Base-by-base conservation (phyloP, 1,140 invertebrate species). In the Drosophila yakuba region DNA sequence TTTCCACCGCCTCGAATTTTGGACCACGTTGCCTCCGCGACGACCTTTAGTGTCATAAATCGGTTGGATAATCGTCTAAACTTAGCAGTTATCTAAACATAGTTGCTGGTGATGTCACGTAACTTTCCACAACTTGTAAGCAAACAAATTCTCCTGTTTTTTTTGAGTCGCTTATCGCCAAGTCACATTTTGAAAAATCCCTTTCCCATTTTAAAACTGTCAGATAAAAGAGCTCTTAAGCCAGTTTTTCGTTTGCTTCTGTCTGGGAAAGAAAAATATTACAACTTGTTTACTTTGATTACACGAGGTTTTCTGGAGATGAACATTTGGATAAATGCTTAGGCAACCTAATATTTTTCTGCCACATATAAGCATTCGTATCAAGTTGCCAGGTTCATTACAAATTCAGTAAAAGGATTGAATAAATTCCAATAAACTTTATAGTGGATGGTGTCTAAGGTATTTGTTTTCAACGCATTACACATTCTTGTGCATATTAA, bases 401-500 rank as follows among this genome's bases (percentile, higher is more conserved):
- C 32, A 28, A 32, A 47, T 47, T 41, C 36, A 25, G 28, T 12
- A 23, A 14, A 4, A 23, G 35, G 38, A 45, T 36, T 47, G 55
- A n/a, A 64, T 38, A 62, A 28, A 47, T 61, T 44, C 32, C 38
- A 3, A 60, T 20, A 15, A 36, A 44, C 20, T 59, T 43, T 11
- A 0, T 15, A 15, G 12, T 61, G 25, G 11, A 3, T 28, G 57
- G 38, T 35, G 41, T 11, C 17, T 28, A 0, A 23, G 51, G 12
- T 28, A 48, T 56, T 47, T 56, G 44, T 72, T 52, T 76, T 67
- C 38, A 32, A 28, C 36, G 12, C 52, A 28, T 58, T 64, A 57
- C 5, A 71, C 69, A 83, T 83, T 83, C 80, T 67, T 82, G 60
- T 28, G 69, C 69, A 61, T 84, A 55, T 39, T 36, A 59, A 71